Conservation (phyloP, 2,113 vertebrate genomes). For the Brienomyrus longianalis region DNA sequence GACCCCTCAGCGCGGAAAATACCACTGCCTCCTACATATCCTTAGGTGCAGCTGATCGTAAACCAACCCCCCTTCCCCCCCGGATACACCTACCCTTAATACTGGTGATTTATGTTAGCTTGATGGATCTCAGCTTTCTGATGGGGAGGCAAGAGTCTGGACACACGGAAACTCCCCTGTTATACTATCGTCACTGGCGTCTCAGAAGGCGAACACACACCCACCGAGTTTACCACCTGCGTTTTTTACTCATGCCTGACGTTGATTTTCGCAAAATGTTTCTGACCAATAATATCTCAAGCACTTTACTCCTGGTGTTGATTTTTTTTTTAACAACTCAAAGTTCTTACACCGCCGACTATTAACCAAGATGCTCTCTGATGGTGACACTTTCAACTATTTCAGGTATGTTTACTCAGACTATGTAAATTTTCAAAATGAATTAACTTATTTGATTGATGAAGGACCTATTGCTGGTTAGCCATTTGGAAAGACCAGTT, state of each 20-base stretch:
- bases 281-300: background rate
- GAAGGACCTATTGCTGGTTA: background rate
- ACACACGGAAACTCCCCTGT: background rate
- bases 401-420: background rate
- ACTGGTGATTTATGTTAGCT: constrained; percentile 15
- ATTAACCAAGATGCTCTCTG: background rate
- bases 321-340: background rate
- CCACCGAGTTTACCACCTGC: background rate
- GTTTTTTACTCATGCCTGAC: background rate
- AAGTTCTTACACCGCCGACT: background rate
- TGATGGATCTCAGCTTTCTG: background rate
- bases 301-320: background rate
- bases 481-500: background rate
- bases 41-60: constrained; percentile 4
- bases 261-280: background rate
- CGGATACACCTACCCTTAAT: constrained; percentile 13
- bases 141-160: background rate
- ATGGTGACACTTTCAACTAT: background rate
- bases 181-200: background rate
- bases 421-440: background rate
- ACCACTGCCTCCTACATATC: background rate
- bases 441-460: background rate
- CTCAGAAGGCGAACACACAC: background rate
- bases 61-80: background rate
- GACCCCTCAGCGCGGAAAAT: background rate